Evolutionary conservation across 2,888 invertebrate genomes (phyloP).

Genomic region (Cloeon dipterum): DNA sequence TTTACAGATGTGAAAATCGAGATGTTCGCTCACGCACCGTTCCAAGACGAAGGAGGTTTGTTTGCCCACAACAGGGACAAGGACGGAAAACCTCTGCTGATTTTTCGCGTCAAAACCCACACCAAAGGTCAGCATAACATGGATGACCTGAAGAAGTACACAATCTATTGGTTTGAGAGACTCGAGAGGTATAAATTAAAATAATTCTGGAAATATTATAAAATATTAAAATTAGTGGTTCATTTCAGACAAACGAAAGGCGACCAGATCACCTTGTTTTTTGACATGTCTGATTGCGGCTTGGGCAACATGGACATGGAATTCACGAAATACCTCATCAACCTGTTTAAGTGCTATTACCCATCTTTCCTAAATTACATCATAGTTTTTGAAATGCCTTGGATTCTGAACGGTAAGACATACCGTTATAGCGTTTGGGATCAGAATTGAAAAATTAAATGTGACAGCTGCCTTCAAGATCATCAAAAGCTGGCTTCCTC

Average conservation of each 20-base stretch:
- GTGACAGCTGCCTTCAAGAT: constrained; percentile 77
- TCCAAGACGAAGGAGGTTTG: constrained; percentile 50
- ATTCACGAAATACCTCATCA: constrained; percentile 65
- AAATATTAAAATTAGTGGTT: not conserved
- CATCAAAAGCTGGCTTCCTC: constrained; percentile 65
- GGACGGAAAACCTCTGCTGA: constrained; percentile 51
- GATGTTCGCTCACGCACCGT: constrained; percentile 39
- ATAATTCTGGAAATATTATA: too few species aligned
- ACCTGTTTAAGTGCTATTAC: constrained; percentile 69
- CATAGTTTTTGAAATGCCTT: constrained; percentile 80
- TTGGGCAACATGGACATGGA: constrained; percentile 81
- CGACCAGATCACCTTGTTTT: constrained; percentile 58
- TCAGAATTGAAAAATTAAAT: too few species aligned
- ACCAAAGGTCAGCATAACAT: constrained; percentile 52
- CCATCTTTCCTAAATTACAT: constrained; percentile 74
- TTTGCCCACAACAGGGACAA: constrained; percentile 58
- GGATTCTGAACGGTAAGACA: constrained; percentile 65
- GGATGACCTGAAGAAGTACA: constrained; percentile 49
- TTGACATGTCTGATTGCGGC: constrained; percentile 78
- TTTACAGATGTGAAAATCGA: constrained; percentile 47
- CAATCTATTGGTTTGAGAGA: constrained; percentile 71
- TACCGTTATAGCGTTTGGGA: too few species aligned
- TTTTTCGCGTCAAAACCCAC: constrained; percentile 62
- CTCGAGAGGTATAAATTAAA: constrained; percentile 31
- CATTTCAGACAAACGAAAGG: constrained; percentile 38